A percentile compares a stretch with the other conserved stretches of the same genome.
phyloP scores from a whole-genome alignment of 2,888 invertebrate genomes.

The Ceraclea dissimilis region DNA sequence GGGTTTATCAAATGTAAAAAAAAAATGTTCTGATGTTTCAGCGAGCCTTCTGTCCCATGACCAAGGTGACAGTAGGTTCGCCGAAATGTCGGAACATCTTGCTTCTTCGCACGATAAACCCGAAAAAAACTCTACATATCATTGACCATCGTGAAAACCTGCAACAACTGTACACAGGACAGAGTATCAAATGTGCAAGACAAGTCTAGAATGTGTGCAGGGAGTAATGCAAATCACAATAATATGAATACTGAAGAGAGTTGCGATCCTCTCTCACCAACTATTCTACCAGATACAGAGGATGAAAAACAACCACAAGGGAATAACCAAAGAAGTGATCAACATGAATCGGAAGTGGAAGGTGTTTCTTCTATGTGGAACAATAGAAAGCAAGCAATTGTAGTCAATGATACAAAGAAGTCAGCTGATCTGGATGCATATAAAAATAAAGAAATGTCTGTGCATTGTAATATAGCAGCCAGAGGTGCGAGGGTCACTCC shows the following conservation, averaged over 20 bases:
- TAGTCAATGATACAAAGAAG: constrained; percentile 65
- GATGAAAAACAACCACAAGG: constrained; percentile 24
- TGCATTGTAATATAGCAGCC: constrained; percentile 42
- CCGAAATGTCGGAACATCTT: no score
- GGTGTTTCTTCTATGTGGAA: constrained; percentile 50
- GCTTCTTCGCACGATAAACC: no score
- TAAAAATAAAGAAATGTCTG: neutral
- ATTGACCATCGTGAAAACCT: no score
- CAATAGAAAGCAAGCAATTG: constrained; percentile 39
- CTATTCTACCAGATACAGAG: neutral
- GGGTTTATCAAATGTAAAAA: no score
- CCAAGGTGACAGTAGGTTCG: no score
- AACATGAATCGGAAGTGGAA: constrained; percentile 56
- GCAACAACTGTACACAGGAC: constrained; percentile 31
- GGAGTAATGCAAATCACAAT: no score
- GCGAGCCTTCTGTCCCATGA: no score
- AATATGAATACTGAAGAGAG: no score
- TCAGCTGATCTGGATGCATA: constrained; percentile 56
- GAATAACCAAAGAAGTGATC: constrained; percentile 40
- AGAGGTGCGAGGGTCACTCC: constrained; percentile 42
- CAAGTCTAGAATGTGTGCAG: no score
- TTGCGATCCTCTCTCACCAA: neutral
- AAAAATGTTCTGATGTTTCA: no score
- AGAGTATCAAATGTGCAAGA: constrained; percentile 24
- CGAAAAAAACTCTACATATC: no score